Evolutionary conservation across 1,140 invertebrate species (phyloP).

Genomic region (Ylistrum balloti): DNA sequence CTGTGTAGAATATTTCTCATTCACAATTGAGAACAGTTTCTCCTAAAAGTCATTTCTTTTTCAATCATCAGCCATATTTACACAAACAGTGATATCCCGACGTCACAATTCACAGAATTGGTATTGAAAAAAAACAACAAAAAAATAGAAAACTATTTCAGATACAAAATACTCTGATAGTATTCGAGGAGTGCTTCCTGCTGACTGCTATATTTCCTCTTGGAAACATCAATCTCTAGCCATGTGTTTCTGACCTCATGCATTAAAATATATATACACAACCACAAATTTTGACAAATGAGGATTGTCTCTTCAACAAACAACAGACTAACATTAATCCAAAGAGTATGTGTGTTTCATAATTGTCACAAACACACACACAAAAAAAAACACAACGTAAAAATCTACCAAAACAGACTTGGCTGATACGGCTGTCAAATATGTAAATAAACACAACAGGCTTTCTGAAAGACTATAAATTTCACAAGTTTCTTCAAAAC

Average conservation of each 20-base stretch:
- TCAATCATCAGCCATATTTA: neutral
- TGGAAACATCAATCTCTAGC: too few species aligned
- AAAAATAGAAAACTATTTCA: neutral
- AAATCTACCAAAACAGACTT: neutral
- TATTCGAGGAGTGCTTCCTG: neutral
- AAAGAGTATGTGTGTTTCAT: neutral
- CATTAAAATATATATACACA: neutral
- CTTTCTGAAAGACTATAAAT: neutral
- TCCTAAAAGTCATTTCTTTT: neutral
- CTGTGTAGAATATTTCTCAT: neutral
- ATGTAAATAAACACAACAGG: neutral
- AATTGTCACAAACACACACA: neutral
- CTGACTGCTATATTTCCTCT: neutral
- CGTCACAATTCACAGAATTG: conserved; percentile 30
- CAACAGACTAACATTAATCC: neutral
- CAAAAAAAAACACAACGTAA: neutral
- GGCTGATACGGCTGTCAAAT: neutral
- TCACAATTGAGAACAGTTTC: neutral
- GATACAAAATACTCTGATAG: neutral
- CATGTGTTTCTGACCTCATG: too few species aligned
- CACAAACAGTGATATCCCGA: neutral
- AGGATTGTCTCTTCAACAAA: neutral
- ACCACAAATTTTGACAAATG: neutral
- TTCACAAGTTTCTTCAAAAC: neutral
- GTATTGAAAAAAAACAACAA: neutral